Evolutionary conservation across 2,797 vertebrate species (phyloP).

Genomic region (Carcharodon carcharias): DNA sequence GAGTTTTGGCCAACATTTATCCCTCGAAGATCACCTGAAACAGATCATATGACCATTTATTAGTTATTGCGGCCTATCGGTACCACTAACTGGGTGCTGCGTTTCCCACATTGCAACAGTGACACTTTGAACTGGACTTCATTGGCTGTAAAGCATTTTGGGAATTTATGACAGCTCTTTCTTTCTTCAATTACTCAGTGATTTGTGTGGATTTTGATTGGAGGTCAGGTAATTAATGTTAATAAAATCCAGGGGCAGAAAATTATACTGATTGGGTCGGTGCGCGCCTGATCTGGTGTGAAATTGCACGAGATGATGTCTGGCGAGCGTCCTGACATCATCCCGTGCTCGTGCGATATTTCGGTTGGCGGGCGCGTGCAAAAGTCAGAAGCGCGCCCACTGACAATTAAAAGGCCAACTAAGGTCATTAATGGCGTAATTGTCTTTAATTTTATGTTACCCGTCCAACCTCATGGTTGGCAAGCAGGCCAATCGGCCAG

Average conservation of each 20-base stretch:
- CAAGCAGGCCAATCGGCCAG: too few species aligned
- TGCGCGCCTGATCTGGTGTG: too few species aligned
- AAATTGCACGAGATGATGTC: too few species aligned
- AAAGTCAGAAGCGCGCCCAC: too few species aligned
- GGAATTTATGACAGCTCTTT: background rate
- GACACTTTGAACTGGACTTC: background rate
- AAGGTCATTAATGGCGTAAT: too few species aligned
- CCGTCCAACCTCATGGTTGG: too few species aligned
- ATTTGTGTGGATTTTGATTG: background rate
- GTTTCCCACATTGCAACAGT: background rate
- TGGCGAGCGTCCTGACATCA: too few species aligned
- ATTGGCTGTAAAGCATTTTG: background rate
- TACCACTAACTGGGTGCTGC: background rate
- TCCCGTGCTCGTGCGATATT: too few species aligned
- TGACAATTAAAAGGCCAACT: too few species aligned
- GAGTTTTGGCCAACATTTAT: background rate
- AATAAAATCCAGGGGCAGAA: background rate
- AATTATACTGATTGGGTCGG: too few species aligned
- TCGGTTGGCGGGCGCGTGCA: too few species aligned
- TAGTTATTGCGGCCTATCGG: background rate
- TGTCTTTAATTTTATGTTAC: too few species aligned
- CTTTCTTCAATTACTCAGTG: background rate
- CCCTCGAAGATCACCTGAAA: background rate
- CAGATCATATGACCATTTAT: background rate
- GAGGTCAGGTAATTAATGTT: background rate